These are phyloP conservation scores for Ellobius talpinus DNA, from an alignment of 2,113 vertebrate genomes.

Conservation along the genomic window DNA sequence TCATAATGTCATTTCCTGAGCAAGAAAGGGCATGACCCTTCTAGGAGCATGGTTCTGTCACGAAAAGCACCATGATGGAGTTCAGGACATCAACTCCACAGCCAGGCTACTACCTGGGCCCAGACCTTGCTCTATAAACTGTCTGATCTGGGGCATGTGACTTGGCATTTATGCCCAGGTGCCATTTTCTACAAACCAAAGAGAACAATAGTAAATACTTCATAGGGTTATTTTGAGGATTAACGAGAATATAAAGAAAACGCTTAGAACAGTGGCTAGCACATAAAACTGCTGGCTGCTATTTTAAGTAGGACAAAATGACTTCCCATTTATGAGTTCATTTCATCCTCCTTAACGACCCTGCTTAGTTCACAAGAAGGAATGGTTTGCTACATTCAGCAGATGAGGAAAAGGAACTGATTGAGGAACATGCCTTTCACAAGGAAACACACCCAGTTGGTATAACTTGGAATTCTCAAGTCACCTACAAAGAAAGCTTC, in stretches of 20 bases:
- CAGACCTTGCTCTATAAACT: not conserved
- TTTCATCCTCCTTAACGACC: not conserved
- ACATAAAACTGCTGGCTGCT: conserved; percentile 24
- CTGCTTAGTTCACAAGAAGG: not conserved
- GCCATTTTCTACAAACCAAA: conserved; percentile 21
- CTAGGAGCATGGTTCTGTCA: not conserved
- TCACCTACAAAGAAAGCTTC: not conserved
- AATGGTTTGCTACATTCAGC: not conserved
- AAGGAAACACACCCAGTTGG: not conserved
- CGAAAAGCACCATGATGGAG: not conserved
- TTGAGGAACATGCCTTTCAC: not conserved
- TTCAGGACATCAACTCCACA: not conserved
- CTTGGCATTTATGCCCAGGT: not conserved
- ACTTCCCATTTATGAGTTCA: conserved; percentile 58
- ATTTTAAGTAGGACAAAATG: conserved; percentile 25
- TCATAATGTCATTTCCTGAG: not conserved
- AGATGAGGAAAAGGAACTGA: not conserved
- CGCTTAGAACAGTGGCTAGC: conserved; percentile 6
- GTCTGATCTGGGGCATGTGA: not conserved
- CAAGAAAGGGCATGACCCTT: not conserved
- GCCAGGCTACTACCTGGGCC: not conserved
- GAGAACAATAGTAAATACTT: conserved; percentile 11
- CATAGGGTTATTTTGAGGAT: not conserved
- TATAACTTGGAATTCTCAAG: not conserved
- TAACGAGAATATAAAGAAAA: conserved; percentile 35